A percentile compares a stretch with the other conserved stretches of the same genome.
These are phyloP conservation scores for Myotis vivesi DNA, from an alignment of 2,797 vertebrate species.

Conservation along the genomic window DNA sequence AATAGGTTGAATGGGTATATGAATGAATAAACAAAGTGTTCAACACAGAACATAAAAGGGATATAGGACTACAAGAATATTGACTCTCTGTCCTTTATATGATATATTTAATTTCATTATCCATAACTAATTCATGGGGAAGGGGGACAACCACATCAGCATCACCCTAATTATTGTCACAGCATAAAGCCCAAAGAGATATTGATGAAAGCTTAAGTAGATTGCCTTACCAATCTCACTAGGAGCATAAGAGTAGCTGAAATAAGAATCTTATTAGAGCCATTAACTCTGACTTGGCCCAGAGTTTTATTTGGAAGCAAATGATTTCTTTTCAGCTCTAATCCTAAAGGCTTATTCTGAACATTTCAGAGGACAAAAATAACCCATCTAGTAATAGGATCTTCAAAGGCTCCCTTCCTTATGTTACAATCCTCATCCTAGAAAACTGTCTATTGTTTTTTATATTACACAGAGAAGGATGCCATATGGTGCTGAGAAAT, in stretches of 20 bases:
- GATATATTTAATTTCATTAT: conserved; percentile 9
- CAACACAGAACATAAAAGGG: neutral
- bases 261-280: neutral
- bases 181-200: neutral
- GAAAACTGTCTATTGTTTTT: neutral
- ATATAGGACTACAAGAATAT: neutral
- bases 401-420: neutral
- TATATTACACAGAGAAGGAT: neutral
- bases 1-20: neutral
- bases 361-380: neutral
- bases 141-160: neutral
- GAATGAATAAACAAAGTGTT: neutral
- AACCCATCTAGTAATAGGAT: neutral
- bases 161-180: neutral
- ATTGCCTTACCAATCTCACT: neutral
- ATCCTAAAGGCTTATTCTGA: neutral
- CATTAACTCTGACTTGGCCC: neutral
- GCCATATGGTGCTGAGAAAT: neutral
- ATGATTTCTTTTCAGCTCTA: neutral
- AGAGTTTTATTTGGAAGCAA: neutral
- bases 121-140: neutral
- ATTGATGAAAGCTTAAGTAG: neutral
- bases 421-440: neutral
- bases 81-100: neutral
- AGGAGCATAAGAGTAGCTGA: neutral